These are phyloP conservation scores for Bos javanicus DNA, from an alignment of 2,113 vertebrate species.

Conservation along the genomic window DNA sequence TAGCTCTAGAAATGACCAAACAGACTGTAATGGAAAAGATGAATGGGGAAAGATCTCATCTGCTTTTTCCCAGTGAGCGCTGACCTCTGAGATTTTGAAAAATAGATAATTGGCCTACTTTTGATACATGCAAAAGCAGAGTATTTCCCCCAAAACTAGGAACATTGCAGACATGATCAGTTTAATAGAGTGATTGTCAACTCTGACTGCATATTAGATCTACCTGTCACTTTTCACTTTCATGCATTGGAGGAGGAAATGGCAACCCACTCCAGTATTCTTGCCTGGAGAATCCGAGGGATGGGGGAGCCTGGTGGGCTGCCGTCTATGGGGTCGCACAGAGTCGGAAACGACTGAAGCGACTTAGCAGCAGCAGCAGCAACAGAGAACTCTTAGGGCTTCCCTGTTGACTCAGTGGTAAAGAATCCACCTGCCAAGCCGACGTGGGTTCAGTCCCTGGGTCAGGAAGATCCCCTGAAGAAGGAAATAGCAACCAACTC, in stretches of 20 bases:
- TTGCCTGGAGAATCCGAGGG: too few relatives aligned
- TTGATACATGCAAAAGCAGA: not conserved
- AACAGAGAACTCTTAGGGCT: not conserved
- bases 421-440: not conserved
- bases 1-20: not conserved
- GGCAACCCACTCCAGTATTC: too few relatives aligned
- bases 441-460: not conserved
- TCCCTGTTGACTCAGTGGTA: not conserved
- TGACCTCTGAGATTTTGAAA: conserved; percentile 27
- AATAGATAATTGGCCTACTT: conserved; percentile 23
- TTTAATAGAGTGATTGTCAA: not conserved
- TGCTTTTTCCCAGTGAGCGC: not conserved
- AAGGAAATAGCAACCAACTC: not conserved
- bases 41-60: not conserved
- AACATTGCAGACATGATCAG: not conserved
- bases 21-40: not conserved
- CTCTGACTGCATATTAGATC: not conserved
- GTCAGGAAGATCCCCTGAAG: not conserved
- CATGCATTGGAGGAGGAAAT: too few relatives aligned
- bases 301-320: too few relatives aligned
- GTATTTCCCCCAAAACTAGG: conserved; percentile 1
- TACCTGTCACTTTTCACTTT: not conserved
- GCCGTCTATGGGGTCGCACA: too few relatives aligned
- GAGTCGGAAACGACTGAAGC: too few relatives aligned
- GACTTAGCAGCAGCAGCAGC: too few relatives aligned